These are phyloP conservation scores for Ephydatia muelleri DNA, from an alignment of 37 sponge, comb jelly and placozoan genomes.

Conservation along the genomic window DNA sequence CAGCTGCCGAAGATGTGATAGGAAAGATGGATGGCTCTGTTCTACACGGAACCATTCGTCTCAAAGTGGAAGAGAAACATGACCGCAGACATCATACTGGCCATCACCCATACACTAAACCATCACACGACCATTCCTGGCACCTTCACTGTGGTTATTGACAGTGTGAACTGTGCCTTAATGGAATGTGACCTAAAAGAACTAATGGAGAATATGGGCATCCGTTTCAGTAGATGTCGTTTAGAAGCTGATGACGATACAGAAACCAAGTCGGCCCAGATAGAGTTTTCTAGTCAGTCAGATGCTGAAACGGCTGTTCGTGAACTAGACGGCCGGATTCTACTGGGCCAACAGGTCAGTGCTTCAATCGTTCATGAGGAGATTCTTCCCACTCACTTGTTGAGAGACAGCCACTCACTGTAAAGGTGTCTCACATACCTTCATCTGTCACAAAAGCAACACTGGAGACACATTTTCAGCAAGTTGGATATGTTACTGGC, in stretches of 20 bases:
- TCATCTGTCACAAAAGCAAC: conserved; percentile 1
- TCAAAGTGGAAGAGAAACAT: background rate
- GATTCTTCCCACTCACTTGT: background rate
- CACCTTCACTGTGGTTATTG: background rate
- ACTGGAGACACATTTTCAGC: background rate
- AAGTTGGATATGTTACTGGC: conserved; percentile 18
- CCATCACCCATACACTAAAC: background rate
- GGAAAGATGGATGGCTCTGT: background rate
- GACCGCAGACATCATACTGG: background rate
- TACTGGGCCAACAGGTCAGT: conserved; percentile 13
- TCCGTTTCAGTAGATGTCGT: background rate
- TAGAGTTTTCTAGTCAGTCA: background rate
- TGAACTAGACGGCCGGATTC: conserved; percentile 12
- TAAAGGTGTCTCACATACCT: conserved; percentile 37
- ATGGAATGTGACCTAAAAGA: background rate
- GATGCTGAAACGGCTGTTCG: conserved; percentile 19
- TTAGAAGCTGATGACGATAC: background rate
- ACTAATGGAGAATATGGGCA: background rate
- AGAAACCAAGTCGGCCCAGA: background rate
- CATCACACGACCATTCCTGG: background rate
- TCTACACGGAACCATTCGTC: background rate
- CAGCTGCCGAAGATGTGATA: background rate
- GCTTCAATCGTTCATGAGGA: conserved; percentile 3
- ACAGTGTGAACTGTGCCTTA: background rate
- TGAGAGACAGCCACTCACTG: background rate